Conservation (phyloP, 2,888 invertebrate species). For the Sinotaia quadrata region DNA sequence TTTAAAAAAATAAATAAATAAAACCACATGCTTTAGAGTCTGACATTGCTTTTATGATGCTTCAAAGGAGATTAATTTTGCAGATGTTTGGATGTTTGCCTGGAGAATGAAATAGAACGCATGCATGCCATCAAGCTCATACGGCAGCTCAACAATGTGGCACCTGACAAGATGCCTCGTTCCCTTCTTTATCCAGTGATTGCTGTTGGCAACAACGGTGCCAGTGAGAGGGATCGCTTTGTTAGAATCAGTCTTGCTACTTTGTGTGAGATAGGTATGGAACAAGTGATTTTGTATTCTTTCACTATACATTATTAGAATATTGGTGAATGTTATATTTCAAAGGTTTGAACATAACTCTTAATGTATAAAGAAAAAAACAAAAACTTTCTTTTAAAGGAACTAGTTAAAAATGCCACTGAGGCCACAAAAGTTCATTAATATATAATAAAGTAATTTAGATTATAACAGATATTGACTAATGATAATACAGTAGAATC, state of each 20-base stretch:
- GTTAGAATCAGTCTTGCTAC: slow-evolving; percentile 89
- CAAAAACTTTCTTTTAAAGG: no score
- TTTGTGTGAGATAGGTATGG: slow-evolving; percentile 87
- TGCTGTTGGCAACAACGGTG: slow-evolving; percentile 85
- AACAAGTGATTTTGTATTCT: neutral
- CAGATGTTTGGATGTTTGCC: slow-evolving; percentile 89
- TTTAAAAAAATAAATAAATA: neutral
- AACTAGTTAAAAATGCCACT: no score
- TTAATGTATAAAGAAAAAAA: no score
- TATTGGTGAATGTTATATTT: no score
- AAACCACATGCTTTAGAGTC: neutral
- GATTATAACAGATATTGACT: no score
- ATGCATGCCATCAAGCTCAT: slow-evolving; percentile 92
- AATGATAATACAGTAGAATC: no score
- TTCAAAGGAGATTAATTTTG: slow-evolving; percentile 10
- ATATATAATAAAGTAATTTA: no score
- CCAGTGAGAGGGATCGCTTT: slow-evolving; percentile 86
- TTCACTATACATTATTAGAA: no score
- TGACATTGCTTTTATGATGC: neutral
- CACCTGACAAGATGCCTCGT: slow-evolving; percentile 81
- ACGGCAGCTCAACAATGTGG: slow-evolving; percentile 79
- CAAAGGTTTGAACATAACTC: no score
- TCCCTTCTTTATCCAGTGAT: slow-evolving; percentile 86
- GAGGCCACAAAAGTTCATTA: no score
- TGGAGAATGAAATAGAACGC: slow-evolving; percentile 86